Evolutionary conservation across 2,113 vertebrate species (phyloP).

Genomic region (Cyrtonyx montezumae): DNA sequence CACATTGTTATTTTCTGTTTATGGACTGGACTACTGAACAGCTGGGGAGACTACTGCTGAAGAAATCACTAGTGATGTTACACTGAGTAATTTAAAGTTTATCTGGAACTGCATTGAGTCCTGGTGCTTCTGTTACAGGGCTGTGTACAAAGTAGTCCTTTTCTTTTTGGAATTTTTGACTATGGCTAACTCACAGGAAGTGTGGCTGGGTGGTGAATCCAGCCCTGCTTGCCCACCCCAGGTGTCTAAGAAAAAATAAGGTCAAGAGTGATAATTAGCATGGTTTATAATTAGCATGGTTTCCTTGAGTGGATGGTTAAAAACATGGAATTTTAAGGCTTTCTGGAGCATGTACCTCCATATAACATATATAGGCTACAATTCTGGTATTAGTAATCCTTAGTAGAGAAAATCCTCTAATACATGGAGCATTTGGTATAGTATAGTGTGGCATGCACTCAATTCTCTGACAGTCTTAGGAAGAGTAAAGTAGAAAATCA

Average conservation of each 20-base stretch:
- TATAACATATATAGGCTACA: not conserved
- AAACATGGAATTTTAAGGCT: not conserved
- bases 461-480: fast-evolving
- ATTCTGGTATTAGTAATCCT: not conserved
- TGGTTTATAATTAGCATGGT: not conserved
- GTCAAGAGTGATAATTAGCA: not conserved
- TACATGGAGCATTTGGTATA: not conserved
- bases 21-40: not conserved
- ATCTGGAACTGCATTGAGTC: not conserved
- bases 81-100: not conserved
- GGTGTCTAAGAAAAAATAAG: not conserved
- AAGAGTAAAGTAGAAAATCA: not conserved
- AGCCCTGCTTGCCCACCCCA: fast-evolving
- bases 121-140: not conserved
- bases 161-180: not conserved
- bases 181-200: not conserved
- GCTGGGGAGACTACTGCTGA: not conserved
- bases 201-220: not conserved
- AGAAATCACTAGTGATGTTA: not conserved
- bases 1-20: not conserved
- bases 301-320: not conserved
- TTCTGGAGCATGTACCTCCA: not conserved
- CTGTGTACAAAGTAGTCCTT: not conserved
- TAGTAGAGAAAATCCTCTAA: not conserved
- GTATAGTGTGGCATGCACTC: not conserved